Evolutionary conservation across 2,888 invertebrate species (phyloP).

Genomic region (Ophion ventricosus): DNA sequence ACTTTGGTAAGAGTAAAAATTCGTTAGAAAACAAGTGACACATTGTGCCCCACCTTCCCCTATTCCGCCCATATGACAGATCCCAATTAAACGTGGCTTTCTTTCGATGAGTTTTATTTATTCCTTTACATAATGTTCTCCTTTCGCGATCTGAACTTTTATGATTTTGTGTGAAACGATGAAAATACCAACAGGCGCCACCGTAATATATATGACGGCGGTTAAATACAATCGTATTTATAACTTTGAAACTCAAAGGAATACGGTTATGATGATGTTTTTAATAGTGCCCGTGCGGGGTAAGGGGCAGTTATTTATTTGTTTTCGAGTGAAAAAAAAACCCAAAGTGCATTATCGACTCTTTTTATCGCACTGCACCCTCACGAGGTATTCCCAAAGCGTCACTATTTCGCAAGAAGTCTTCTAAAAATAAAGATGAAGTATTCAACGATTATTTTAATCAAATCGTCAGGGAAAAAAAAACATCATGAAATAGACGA

Average conservation of each 20-base stretch:
- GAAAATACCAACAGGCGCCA: conserved; percentile 60
- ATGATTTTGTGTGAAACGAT: conserved; percentile 39
- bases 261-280: conserved; percentile 49
- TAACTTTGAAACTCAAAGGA: conserved; percentile 62
- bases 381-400: conserved; percentile 23
- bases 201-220: conserved; percentile 39
- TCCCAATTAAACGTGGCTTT: too few relatives aligned
- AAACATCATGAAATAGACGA: not conserved
- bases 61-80: too few relatives aligned
- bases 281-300: conserved; percentile 44
- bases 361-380: conserved; percentile 29
- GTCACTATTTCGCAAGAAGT: conserved; percentile 33
- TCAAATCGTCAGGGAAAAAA: not conserved
- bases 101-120: too few relatives aligned
- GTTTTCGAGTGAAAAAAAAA: conserved; percentile 54
- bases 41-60: too few relatives aligned
- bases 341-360: conserved; percentile 46
- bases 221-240: conserved; percentile 63
- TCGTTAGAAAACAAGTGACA: too few relatives aligned
- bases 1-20: too few relatives aligned
- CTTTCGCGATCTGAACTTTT: conserved; percentile 32
- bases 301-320: conserved; percentile 59
- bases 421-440: conserved; percentile 48
- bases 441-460: conserved; percentile 33
- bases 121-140: not conserved